Conservation (phyloP, 2,113 vertebrate species). For the Climacteris rufus region DNA sequence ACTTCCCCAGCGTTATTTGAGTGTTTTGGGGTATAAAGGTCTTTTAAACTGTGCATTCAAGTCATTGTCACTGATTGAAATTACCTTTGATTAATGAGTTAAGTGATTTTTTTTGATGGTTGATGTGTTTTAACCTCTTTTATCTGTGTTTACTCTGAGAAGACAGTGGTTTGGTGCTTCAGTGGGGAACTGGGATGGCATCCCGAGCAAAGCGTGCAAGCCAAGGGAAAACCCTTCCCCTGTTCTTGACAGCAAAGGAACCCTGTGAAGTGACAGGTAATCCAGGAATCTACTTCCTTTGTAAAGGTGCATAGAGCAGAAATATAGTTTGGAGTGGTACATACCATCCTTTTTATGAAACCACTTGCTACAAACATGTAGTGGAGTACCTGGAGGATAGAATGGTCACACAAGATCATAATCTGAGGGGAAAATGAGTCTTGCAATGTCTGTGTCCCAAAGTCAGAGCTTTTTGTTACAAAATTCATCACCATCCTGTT, state of each 20-base stretch:
- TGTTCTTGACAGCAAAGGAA: conserved; percentile 78
- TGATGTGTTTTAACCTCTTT: not conserved
- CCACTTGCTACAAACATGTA: not conserved
- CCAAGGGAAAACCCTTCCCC: conserved; percentile 72
- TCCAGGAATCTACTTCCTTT: not conserved
- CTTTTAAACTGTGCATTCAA: not conserved
- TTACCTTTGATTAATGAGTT: not conserved
- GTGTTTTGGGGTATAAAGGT: not conserved
- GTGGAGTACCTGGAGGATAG: not conserved
- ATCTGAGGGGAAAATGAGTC: not conserved
- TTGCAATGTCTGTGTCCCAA: not conserved
- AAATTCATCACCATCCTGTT: not conserved
- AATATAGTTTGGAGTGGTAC: not conserved
- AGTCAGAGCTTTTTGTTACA: not conserved
- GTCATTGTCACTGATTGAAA: not conserved
- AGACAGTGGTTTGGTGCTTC: conserved; percentile 83
- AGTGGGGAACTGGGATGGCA: conserved; percentile 90
- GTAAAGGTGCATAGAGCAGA: not conserved
- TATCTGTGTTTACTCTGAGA: not conserved
- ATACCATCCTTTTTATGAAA: not conserved
- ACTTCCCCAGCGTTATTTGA: not conserved
- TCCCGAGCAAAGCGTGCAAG: conserved; percentile 75
- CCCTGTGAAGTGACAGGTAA: conserved; percentile 86
- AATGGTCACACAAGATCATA: not conserved
- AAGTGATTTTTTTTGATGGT: not conserved